These are phyloP conservation scores for Coboldia fuscipes DNA, from an alignment of 1,140 invertebrate species.

Conservation along the genomic window DNA sequence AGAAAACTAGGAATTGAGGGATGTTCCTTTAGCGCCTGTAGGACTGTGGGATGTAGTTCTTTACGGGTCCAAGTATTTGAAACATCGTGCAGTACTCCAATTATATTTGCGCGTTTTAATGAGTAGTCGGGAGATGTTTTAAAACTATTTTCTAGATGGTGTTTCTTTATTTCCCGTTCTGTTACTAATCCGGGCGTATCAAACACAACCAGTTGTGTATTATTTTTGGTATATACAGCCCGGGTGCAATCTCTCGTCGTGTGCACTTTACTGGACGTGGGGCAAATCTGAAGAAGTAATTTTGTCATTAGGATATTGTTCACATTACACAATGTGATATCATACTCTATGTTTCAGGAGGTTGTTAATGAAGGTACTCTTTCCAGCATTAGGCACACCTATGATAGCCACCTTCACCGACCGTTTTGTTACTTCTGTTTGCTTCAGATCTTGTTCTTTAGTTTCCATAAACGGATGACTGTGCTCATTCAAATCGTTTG, in stretches of 20 bases:
- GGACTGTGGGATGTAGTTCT: slow-evolving; percentile 40
- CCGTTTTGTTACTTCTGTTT: slow-evolving; percentile 22
- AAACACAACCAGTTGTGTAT: slow-evolving; percentile 71
- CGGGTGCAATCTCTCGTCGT: slow-evolving; percentile 56
- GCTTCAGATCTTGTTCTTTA: no score
- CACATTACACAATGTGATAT: neutral
- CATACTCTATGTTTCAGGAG: slow-evolving; percentile 56
- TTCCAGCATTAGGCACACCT: slow-evolving; percentile 79
- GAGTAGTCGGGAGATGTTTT: slow-evolving; percentile 36
- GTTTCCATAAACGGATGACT: no score
- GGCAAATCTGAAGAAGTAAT: slow-evolving; percentile 41
- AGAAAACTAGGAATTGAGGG: slow-evolving; percentile 48
- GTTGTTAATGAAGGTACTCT: slow-evolving; percentile 83
- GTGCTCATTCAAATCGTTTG: no score
- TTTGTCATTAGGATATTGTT: neutral
- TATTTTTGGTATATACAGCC: slow-evolving; percentile 44
- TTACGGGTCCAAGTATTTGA: slow-evolving; percentile 43
- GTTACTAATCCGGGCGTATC: slow-evolving; percentile 69
- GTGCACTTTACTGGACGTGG: slow-evolving; percentile 73
- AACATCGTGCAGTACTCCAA: slow-evolving; percentile 72
- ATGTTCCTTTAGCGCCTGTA: slow-evolving; percentile 40
- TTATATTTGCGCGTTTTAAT: slow-evolving; percentile 50
- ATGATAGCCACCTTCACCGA: slow-evolving; percentile 77
- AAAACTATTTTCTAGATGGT: slow-evolving; percentile 42
- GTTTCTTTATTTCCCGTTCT: slow-evolving; percentile 38